Base-by-base conservation (phyloP, 2,797 vertebrate species). In the Numenius phaeopus region DNA sequence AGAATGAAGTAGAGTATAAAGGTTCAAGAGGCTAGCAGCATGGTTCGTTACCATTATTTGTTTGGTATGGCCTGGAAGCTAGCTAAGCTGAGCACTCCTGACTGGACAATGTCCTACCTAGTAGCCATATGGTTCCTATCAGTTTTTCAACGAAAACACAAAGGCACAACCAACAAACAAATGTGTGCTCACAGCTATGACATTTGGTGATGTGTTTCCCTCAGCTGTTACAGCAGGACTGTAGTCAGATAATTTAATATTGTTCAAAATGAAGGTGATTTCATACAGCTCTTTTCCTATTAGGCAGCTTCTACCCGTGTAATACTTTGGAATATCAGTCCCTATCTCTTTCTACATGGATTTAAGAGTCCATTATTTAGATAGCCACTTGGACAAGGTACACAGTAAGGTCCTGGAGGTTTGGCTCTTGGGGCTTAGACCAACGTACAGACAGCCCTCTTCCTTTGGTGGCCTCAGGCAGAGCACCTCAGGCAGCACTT, bases 121-220 rank as follows among this genome's bases (percentile, higher is more conserved):
- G 1, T 11, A 86, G 37, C 64, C 83, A 64, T 49, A 71, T 14
- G 52, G 39, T 26, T 90, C 69, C 57, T 72, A 44, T 58, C 73
- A 81, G 58, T 12, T 37, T 78, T 58, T 39, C 62, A 46, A 32
- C 14, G 46, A 61, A 86, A 93, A 54, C 32, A 34, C 27, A 30
- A 71, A 57, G 37, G 44, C 65, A 78, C 40, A 90, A 65, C 32
- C 72, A 64, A 39, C 17, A 77, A 46, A 89, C 27, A 52, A 82
- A 83, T 0, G 0, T 5, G 10, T 0, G 0, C 66, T 75, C 0
- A 0, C 12, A 69, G 52, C 37, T 49, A 46, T 3, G 29, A 52
- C 40, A 27, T 32, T 76, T 18, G 3, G 8, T 9, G 22, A 17
- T 57, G 39, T 14, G 30, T 8, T 71, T 47, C 40, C 37, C n/a